A percentile compares a stretch with the other conserved stretches of the same genome.
Conservation (phyloP, 2,888 invertebrate species). For the Ommatoiulus sabulosus region DNA sequence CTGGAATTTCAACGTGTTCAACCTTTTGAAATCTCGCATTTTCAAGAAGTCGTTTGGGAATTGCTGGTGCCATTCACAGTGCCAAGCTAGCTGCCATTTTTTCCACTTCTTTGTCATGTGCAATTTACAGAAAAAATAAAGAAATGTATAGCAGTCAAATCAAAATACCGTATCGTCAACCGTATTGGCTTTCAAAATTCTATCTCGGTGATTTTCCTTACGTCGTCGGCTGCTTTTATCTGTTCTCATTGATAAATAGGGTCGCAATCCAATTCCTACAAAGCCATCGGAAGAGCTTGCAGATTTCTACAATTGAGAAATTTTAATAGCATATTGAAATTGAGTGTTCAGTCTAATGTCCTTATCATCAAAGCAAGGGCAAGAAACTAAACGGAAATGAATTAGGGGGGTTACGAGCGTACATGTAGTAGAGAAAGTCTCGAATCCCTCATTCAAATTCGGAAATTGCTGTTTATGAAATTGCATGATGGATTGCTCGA, state of each 20-base stretch:
- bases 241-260: not conserved
- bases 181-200: not conserved
- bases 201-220: not conserved
- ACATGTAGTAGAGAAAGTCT: not conserved
- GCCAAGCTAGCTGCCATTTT: conserved; percentile 1
- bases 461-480: not conserved
- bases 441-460: not conserved
- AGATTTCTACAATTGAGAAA: not conserved
- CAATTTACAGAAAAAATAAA: conserved; percentile 3
- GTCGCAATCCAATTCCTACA: not conserved
- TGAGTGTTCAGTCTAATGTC: not conserved
- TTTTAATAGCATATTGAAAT: not conserved
- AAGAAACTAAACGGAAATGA: not conserved
- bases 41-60: conserved; percentile 30
- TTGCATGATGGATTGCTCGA: not conserved
- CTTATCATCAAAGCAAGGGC: not conserved
- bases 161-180: conserved; percentile 8
- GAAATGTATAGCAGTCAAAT: conserved; percentile 33
- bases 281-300: not conserved
- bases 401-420: not conserved
- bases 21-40: not conserved
- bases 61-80: conserved; percentile 23
- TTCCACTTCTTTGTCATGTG: not conserved
- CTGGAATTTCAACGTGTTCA: conserved; percentile 33
- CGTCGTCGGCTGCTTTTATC: not conserved